These are phyloP conservation scores for Mnemiopsis leidyi DNA, from an alignment of 37 sponge, comb jelly and placozoan genomes.

Conservation along the genomic window DNA sequence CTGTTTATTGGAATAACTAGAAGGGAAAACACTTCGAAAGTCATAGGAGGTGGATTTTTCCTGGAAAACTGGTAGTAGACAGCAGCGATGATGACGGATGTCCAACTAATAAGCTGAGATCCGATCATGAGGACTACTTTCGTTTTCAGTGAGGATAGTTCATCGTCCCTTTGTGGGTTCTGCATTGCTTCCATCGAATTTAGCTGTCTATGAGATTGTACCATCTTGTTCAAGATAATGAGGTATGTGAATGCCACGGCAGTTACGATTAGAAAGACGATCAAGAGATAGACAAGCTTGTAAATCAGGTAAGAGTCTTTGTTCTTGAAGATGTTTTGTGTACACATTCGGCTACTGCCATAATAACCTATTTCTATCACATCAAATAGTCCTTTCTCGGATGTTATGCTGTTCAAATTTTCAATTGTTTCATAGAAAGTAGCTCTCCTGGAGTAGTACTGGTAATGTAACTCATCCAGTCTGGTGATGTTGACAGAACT, in stretches of 20 bases:
- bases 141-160: not conserved
- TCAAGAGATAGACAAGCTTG: not conserved
- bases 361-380: slow-evolving; percentile 10
- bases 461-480: not conserved
- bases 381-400: not conserved
- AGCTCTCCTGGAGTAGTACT: not conserved
- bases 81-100: not conserved
- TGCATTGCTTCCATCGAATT: not conserved
- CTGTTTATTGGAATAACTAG: not conserved
- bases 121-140: slow-evolving; percentile 13
- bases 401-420: not conserved
- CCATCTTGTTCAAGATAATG: not conserved
- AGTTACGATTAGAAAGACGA: not conserved
- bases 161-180: not conserved
- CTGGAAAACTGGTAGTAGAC: not conserved
- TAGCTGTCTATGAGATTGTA: not conserved
- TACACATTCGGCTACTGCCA: not conserved
- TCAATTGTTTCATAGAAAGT: not conserved
- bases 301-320: not conserved
- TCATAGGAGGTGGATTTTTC: not conserved
- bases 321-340: slow-evolving; percentile 28
- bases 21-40: not conserved
- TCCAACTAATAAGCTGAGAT: not conserved
- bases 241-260: not conserved
- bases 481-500: not conserved